Base-by-base conservation (phyloP, 2,888 invertebrate species). In the Eilema depressum region DNA sequence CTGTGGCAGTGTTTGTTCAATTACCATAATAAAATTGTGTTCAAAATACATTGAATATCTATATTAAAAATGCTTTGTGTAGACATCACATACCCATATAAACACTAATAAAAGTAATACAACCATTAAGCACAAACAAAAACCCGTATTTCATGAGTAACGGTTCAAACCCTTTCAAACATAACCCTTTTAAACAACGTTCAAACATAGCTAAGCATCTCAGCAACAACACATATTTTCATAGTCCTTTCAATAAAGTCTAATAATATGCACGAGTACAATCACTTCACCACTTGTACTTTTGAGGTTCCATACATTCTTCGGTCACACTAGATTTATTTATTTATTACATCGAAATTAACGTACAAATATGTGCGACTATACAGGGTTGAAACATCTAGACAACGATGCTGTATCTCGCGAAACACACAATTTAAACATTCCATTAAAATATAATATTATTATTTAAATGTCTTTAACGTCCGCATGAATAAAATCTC, bases 111-210 rank as follows among this genome's bases (percentile, higher is more conserved):
- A 71, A 79, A 79, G 73, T 78, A 80, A 76, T 82, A 82, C 79
- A 80, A 82, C 74, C 80, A 74, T 81, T 82, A 76, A 82, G 77
- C 81, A 79, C 77, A 81, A 81, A 81, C 68, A 59, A 75, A 76
- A 80, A 79, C 81, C 81, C 79, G 77, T 78, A 77, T 37, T 70
- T 62, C 25, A 57, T 33, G 20, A 47, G n/a, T 28, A 30, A 20
- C 17, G 10, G 63, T 26, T 41, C 37, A 12, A 41, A 25, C 25
- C 11, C 41, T n/a, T n/a, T n/a, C n/a, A n/a, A n/a, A n/a, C n/a
- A n/a, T n/a, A n/a, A n/a, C n/a, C n/a, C n/a, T n/a, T n/a, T n/a
- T n/a, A n/a, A n/a, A n/a, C n/a, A n/a, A n/a, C n/a, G n/a, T n/a
- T n/a, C n/a, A n/a, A n/a, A 37, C 63, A 26, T 63, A 63, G 63